Evolutionary conservation across 2,113 vertebrate genomes (phyloP), one percentile per base, ranked within the genome.

Genomic region (Chunga burmeisteri): DNA sequence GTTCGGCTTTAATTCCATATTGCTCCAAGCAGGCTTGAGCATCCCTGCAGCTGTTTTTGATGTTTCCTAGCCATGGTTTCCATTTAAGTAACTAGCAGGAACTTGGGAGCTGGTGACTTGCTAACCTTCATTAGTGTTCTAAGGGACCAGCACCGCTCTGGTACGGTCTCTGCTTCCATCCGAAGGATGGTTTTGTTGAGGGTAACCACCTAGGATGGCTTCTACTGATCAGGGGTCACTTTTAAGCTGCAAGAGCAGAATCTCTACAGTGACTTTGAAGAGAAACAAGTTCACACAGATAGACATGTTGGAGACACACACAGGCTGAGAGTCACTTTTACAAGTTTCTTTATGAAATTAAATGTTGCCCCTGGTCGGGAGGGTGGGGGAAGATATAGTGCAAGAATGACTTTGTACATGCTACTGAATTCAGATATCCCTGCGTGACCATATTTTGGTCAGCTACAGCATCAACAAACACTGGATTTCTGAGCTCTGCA

Each of bases 291-390:
- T 88, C 49, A 95, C 92, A 94, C 49, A 79, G 53, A 80, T 34
- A 90, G 42, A 94, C 56, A 7, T 23, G 67, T 55, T 70, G 92
- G 73, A 97, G 62, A 98, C 86, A 96, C 73, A 97, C 71, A 95
- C 79, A 71, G 83, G 79, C 84, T 73, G 13, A 87, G 92, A 84
- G 53, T 97, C 77, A 91, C 91, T 98, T 98, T 98, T 94, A 94
- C 58, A 95, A 91, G 93, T 98, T 98, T 98, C 95, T 98, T 98
- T 98, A 98, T 98, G 98, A 98, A 98, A 98, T 95, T 98, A 97
- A 95, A 95, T 96, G 97, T 96, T 77, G 81, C 86, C 97, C 97
- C 96, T 96, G 93, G 80, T 94, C 81, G 85, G 32, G 83, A 38
- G 38, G 38, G 38, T 38, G 91, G 91, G 95, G 93, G 85, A 40